Evolutionary conservation across 2,797 vertebrate genomes (phyloP), one percentile per base, ranked within the genome.

Genomic region (Coccyzus lansbergi): DNA sequence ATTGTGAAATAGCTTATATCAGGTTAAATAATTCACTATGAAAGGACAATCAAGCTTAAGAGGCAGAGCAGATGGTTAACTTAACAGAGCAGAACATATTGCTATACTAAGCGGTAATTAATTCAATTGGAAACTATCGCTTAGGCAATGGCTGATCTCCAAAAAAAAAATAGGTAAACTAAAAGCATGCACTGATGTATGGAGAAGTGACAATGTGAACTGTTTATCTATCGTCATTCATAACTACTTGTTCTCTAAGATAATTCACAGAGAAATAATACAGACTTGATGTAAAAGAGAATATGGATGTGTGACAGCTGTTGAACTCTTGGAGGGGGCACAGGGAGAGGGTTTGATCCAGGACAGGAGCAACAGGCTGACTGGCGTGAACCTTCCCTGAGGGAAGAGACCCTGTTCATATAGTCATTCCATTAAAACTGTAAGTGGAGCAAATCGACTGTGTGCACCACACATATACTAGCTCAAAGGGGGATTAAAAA

Each of bases 61-160:
- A 77, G 51, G 51, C 68, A 63, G 83, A 92, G 65, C 83, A 92
- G 83, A 92, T 92, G 90, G 90, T 55, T 68, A 71, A 42, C 44
- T 71, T 77, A 92, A 63, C 64, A 55, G 87, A 92, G 75, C 90
- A 90, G 83, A 92, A 90, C 75, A 36, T 31, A 83, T 17, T 82
- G 49, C 71, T 74, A 36, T 42, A 28, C 83, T 88, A 72, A 91
- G 52, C 88, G 82, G 40, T 94, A 83, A 91, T 70, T 93, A 88
- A 82, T 85, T 78, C 84, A 52, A 6, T 31, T 82, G 76, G 76
- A 91, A 94, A 74, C 31, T 74, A 24, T 46, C 51, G 33, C 80
- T 90, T 34, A 59, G 80, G 62, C 76, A 62, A n/a, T 60, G 76
- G 84, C 67, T 60, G 62, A 56, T 78, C 87, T 92, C 80, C 70